Evolutionary conservation across 2,113 vertebrate species (phyloP).

Genomic region (Narcine bancroftii): DNA sequence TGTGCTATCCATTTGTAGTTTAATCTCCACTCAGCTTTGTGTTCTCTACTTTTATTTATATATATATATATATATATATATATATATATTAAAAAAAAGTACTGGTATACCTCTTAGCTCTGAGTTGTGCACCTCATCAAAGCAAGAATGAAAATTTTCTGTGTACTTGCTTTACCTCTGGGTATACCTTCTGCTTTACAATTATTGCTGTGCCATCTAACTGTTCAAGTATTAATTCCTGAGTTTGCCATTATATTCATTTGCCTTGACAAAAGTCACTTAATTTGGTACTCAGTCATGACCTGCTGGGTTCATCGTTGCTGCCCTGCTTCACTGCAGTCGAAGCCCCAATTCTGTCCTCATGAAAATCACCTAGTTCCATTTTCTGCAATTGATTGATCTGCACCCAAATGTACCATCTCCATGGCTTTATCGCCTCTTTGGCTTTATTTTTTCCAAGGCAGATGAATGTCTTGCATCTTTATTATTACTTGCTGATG

Average conservation of each 20-base stretch:
- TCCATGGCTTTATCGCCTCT: background rate
- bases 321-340: background rate
- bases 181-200: background rate
- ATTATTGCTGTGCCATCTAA: background rate
- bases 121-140: background rate
- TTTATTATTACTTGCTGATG: background rate
- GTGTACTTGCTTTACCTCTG: background rate
- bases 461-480: background rate
- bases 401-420: background rate
- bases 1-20: background rate
- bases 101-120: background rate
- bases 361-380: background rate
- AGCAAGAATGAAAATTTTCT: background rate
- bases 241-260: background rate
- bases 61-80: no score
- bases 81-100: no score
- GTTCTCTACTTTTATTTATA: background rate
- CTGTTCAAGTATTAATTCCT: background rate
- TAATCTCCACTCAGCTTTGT: background rate
- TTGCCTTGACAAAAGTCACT: background rate
- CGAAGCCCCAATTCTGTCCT: background rate
- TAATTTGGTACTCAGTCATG: background rate
- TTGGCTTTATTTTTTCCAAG: background rate
- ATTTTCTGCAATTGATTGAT: background rate
- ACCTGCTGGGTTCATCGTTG: background rate